A percentile compares a stretch with the other conserved stretches of the same genome.
Conservation (phyloP, 2,113 vertebrate species). For the Menura novaehollandiae region DNA sequence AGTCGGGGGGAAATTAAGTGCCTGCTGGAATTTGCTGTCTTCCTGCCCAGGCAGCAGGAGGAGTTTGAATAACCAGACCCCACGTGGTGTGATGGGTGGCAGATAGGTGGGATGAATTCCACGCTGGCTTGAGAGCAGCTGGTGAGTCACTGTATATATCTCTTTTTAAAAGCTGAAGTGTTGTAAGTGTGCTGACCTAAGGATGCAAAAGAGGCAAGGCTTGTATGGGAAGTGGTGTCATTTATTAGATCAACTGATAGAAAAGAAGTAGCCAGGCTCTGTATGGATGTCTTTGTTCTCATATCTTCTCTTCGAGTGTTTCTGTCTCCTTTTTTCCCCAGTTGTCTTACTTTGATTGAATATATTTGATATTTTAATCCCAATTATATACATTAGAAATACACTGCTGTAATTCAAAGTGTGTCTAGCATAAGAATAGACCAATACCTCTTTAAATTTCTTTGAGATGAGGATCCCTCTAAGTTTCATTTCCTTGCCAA, state of each 20-base stretch:
- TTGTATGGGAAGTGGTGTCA: neutral
- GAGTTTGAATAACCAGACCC: neutral
- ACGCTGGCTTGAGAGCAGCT: neutral
- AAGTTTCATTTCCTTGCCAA: neutral
- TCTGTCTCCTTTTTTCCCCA: neutral
- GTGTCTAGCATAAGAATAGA: neutral
- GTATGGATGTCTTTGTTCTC: fast-evolving
- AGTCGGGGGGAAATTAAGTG: fast-evolving
- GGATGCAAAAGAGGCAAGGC: neutral
- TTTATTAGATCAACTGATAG: neutral
- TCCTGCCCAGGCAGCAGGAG: neutral
- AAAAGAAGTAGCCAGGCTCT: neutral
- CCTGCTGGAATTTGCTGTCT: neutral
- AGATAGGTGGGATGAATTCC: neutral
- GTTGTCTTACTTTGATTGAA: neutral
- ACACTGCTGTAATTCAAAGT: neutral
- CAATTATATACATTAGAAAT: neutral
- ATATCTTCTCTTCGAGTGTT: neutral
- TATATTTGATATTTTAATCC: neutral
- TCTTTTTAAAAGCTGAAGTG: neutral
- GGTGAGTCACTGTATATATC: neutral
- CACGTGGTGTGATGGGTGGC: fast-evolving
- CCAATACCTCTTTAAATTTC: neutral
- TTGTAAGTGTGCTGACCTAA: neutral
- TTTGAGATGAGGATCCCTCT: neutral